phyloP scores from a whole-genome alignment of 1,140 invertebrate genomes.

The Tetranychus urticae region DNA sequence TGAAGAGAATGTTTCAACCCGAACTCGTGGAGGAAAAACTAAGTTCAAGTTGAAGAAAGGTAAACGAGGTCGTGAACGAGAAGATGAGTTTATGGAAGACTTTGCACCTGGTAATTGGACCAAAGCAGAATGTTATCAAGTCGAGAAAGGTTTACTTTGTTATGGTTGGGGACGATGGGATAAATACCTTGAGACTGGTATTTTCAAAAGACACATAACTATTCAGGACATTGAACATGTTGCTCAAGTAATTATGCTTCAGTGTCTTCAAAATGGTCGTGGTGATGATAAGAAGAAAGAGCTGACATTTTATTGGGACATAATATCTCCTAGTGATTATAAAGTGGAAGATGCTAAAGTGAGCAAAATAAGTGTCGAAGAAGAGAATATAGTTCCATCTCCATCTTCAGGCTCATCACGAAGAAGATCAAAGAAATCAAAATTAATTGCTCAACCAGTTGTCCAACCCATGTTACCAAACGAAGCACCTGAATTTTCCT shows the following conservation, averaged over 20 bases:
- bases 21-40: conserved; percentile 30
- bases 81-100: conserved; percentile 52
- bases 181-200: conserved; percentile 67
- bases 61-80: conserved; percentile 21
- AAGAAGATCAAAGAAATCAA: conserved; percentile 23
- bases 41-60: conserved; percentile 14
- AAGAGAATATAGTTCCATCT: conserved; percentile 29
- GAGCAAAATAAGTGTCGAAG: conserved; percentile 27
- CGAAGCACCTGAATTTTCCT: conserved; percentile 13
- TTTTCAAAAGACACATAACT: conserved; percentile 71
- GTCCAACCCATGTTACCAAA: conserved; percentile 21
- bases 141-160: conserved; percentile 75
- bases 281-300: conserved; percentile 88
- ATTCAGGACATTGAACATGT: conserved; percentile 80
- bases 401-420: conserved; percentile 24
- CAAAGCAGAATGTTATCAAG: conserved; percentile 32
- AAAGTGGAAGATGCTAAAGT: conserved; percentile 43
- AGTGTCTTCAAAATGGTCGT: conserved; percentile 79
- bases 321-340: conserved; percentile 56
- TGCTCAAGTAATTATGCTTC: conserved; percentile 71
- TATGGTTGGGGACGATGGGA: conserved; percentile 95
- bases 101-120: conserved; percentile 36
- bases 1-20: conserved; percentile 35
- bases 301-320: conserved; percentile 76
- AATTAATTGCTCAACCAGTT: conserved; percentile 25